Percentiles rank a stretch among this genome's conserved stretches.
Conservation (phyloP, 2,113 vertebrate species). For the Otolemur garnettii region DNA sequence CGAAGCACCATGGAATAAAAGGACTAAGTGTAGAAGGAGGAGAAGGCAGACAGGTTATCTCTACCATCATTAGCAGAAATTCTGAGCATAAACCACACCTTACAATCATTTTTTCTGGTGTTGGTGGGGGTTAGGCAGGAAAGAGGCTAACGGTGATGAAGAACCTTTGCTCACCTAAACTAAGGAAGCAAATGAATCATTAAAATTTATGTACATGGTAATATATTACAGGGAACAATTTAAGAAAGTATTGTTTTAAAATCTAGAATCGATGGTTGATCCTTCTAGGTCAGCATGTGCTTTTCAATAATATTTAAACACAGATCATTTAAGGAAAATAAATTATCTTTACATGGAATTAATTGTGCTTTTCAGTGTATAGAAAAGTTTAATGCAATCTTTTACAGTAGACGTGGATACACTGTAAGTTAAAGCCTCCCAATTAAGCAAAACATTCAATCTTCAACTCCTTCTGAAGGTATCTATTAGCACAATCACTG, state of each 20-base stretch:
- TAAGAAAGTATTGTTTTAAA: conserved; percentile 19
- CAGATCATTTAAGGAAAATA: not conserved
- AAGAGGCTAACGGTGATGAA: not conserved
- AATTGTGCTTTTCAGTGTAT: not conserved
- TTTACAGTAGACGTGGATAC: not conserved
- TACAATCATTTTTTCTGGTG: not conserved
- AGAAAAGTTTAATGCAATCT: conserved; percentile 41
- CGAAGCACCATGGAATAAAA: not conserved
- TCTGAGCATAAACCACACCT: not conserved
- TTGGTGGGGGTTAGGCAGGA: not conserved
- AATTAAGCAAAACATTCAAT: conserved; percentile 18
- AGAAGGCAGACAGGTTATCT: not conserved
- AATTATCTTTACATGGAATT: not conserved
- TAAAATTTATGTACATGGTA: not conserved
- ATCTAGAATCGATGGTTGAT: conserved; percentile 18
- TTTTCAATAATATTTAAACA: conserved; percentile 49
- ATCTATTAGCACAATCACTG: not conserved
- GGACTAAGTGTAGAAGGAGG: not conserved
- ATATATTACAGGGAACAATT: not conserved
- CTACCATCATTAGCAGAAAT: not conserved
- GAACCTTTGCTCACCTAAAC: conserved; percentile 46
- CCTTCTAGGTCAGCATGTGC: conserved; percentile 5
- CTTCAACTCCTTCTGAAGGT: not conserved
- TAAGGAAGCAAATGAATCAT: not conserved
- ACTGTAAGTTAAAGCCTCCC: not conserved